These are phyloP conservation scores for Talpa occidentalis DNA, from an alignment of 2,113 vertebrate genomes.

Conservation along the genomic window DNA sequence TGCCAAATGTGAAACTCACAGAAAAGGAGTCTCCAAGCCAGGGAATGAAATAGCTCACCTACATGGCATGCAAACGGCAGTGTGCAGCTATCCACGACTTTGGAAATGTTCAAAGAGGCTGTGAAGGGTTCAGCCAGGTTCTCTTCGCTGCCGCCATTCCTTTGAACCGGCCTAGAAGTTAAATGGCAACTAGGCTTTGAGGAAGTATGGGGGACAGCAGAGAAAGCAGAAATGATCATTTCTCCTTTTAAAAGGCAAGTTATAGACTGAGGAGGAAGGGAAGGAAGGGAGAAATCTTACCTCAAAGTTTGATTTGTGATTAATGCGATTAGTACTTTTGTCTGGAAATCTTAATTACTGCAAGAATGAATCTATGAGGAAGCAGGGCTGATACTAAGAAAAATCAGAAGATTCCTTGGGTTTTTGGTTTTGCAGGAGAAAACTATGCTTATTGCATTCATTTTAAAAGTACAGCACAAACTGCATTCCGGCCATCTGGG, in stretches of 20 bases:
- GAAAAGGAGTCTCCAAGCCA: background rate
- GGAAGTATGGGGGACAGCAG: background rate
- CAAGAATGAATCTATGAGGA: background rate
- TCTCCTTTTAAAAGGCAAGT: background rate
- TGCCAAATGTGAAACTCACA: background rate
- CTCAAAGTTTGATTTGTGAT: background rate
- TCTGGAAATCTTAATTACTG: background rate
- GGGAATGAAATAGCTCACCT: background rate
- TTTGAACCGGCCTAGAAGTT: background rate
- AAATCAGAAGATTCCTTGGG: background rate
- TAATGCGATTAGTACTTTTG: background rate
- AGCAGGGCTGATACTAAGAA: background rate
- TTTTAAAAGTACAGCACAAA: background rate
- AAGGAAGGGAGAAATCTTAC: background rate
- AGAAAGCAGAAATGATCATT: background rate
- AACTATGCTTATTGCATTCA: rapidly evolving
- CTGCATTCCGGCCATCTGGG: background rate
- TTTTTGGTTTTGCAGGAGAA: background rate
- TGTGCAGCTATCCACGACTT: too few relatives aligned
- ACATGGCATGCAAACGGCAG: background rate
- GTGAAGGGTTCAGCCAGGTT: background rate
- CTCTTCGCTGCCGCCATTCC: background rate
- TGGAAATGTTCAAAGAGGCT: background rate
- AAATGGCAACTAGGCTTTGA: background rate
- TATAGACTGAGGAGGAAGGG: background rate